These are phyloP conservation scores for Malurus leucopterus DNA, from an alignment of 2,797 vertebrate genomes.

Conservation along the genomic window DNA sequence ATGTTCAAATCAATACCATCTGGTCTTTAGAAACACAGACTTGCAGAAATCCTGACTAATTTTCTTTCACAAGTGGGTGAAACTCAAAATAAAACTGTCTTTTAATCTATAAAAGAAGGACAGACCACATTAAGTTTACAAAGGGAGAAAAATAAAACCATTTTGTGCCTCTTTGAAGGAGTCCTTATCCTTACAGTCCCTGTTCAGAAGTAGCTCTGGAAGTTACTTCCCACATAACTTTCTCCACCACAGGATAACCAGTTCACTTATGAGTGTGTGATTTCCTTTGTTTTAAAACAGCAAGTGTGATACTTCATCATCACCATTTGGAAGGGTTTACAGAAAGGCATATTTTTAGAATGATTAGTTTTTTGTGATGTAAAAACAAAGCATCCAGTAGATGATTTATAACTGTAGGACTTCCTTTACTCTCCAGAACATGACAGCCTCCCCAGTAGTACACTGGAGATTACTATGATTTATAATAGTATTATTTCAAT, in stretches of 20 bases:
- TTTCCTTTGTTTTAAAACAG: background rate
- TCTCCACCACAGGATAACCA: background rate
- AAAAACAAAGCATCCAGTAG: background rate
- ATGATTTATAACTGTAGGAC: background rate
- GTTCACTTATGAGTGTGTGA: background rate
- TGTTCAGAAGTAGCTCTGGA: background rate
- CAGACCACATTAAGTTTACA: background rate
- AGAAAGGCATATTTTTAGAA: background rate
- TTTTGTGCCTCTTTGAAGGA: background rate
- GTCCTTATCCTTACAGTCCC: background rate
- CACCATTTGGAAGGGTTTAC: background rate
- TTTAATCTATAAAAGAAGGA: background rate
- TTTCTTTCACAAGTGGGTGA: background rate
- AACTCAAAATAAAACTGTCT: slow-evolving; percentile 1
- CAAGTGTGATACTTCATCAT: background rate
- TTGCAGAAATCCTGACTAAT: background rate
- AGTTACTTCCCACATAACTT: background rate
- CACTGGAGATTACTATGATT: background rate
- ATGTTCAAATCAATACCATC: slow-evolving; percentile 25
- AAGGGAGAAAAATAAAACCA: background rate
- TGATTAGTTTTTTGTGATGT: background rate
- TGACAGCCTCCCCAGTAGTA: background rate
- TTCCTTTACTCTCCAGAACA: background rate
- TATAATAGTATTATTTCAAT: background rate
- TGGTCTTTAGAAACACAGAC: background rate